These are phyloP conservation scores for Anthopleura sola DNA, from an alignment of 64 coral and sea anemone genomes.

Conservation along the genomic window DNA sequence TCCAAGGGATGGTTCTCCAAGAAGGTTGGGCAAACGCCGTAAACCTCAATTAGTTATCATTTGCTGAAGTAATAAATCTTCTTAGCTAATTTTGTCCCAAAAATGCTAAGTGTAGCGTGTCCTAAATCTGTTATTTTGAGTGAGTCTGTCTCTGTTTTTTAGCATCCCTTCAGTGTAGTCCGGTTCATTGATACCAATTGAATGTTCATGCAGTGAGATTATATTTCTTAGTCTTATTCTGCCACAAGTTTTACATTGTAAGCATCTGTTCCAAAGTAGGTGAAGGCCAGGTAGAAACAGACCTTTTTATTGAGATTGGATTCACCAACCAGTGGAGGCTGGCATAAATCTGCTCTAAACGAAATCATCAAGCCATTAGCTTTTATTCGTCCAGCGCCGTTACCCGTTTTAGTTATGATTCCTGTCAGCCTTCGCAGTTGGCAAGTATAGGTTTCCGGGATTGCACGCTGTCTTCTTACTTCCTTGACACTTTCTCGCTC, in stretches of 20 bases:
- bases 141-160: too few species aligned
- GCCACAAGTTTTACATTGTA: constrained; percentile 46
- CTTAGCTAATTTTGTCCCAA: too few species aligned
- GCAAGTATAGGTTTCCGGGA: background rate
- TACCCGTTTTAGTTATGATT: background rate
- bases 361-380: background rate
- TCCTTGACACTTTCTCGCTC: background rate
- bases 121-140: too few species aligned
- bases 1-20: too few species aligned
- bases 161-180: too few species aligned
- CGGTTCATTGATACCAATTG: too few species aligned
- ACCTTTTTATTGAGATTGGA: constrained; percentile 25
- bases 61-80: too few species aligned
- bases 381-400: constrained; percentile 18
- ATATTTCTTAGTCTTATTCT: too few species aligned
- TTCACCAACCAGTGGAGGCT: constrained; percentile 33
- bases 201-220: too few species aligned
- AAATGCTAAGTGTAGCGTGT: too few species aligned
- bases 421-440: background rate
- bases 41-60: too few species aligned
- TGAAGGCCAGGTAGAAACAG: constrained; percentile 56
- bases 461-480: background rate
- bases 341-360: constrained; percentile 67
- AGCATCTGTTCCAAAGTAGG: constrained; percentile 57
- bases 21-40: too few species aligned